Evolutionary conservation across 92 coral and sea anemone species (phyloP).

Genomic region (Actinernus sp.): DNA sequence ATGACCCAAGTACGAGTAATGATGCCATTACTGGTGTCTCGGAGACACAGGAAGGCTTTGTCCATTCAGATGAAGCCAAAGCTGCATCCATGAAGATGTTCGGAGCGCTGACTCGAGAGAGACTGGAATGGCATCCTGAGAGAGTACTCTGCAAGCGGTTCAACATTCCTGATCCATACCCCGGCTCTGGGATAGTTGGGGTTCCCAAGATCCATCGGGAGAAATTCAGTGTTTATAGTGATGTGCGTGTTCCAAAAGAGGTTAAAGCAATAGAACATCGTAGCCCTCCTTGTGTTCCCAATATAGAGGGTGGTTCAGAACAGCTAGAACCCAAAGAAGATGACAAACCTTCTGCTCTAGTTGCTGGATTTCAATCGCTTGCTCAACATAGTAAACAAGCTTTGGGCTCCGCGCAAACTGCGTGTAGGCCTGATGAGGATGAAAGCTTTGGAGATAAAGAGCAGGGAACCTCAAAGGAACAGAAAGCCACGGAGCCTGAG

Average conservation of each 20-base stretch:
- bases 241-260: background rate
- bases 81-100: conserved; percentile 92
- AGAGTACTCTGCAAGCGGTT: conserved; percentile 90
- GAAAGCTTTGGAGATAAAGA: too few relatives aligned
- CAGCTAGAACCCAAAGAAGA: background rate
- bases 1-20: conserved; percentile 43
- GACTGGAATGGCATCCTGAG: conserved; percentile 94
- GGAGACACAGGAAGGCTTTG: too few relatives aligned
- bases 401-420: background rate
- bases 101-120: conserved; percentile 93
- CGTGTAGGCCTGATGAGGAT: too few relatives aligned
- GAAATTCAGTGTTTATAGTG: background rate
- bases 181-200: conserved; percentile 77
- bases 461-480: background rate
- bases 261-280: background rate
- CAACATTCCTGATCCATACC: conserved; percentile 96
- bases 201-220: conserved; percentile 40
- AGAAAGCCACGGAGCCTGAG: background rate
- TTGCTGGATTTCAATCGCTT: conserved; percentile 23
- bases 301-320: background rate
- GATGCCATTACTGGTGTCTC: conserved; percentile 48
- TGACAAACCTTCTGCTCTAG: conserved; percentile 6
- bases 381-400: background rate
- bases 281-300: background rate
- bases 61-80: conserved; percentile 49